Evolutionary conservation across 2,113 vertebrate genomes (phyloP), one percentile per base, ranked within the genome.

Genomic region (Sapajus apella): DNA sequence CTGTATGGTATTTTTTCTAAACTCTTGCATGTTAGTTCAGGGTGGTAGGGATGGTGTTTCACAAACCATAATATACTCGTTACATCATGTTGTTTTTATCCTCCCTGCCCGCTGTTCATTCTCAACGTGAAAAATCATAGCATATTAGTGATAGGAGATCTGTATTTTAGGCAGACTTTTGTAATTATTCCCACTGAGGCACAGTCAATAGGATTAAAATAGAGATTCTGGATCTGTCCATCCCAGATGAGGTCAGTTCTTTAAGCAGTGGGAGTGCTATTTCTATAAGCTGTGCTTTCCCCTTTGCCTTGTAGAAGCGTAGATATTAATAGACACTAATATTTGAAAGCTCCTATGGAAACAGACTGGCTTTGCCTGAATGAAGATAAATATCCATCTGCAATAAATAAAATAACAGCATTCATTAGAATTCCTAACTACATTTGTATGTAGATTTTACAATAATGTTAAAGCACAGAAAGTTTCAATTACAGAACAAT

Each of bases 181-280:
- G 97, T 98, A 99, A 99, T 99, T 99, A 99, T 98, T 99, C 98
- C 98, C 98, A 98, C 98, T 98, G 98, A 98, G 98, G 94, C 97
- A 95, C 97, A 98, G 98, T 98, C 98, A 98, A 98, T 99, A 98
- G 98, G 98, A 99, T 99, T 99, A 99, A 98, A 98, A 98, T 97
- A 98, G 98, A 98, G 98, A 98, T 98, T 98, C 97, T 98, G 97
- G 97, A 96, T 92, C 97, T 97, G 98, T 98, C 98, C 98, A 94
- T 98, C 70, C 97, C 81, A 97, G 98, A 98, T 98, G 98, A 99
- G 98, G 98, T 98, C 98, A 99, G 98, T 96, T 98, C 97, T 97
- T 89, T 91, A 97, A 98, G 96, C 98, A 98, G 97, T 98, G 97
- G 98, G 98, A 98, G 96, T 96, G 97, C 97, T 92, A 80, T 98